Evolutionary conservation across 1,140 invertebrate species (phyloP).

Genomic region (Scylla paramamosain): DNA sequence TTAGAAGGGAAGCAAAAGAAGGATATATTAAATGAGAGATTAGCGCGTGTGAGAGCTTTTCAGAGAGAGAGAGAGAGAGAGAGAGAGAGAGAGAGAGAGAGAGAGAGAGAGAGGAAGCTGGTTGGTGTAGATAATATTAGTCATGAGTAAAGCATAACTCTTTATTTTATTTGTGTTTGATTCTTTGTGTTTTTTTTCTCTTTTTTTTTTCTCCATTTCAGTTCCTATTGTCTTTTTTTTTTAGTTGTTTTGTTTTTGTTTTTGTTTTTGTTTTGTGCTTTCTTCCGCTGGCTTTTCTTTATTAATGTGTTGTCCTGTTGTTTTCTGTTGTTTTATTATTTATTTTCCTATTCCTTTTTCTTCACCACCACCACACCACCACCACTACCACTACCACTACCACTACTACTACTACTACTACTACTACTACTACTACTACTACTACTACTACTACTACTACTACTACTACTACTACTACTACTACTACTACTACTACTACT

Average conservation of each 20-base stretch:
- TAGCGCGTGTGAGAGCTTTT: background rate
- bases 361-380: background rate
- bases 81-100: constrained; percentile 20
- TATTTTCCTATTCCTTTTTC: background rate
- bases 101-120: background rate
- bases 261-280: too few relatives aligned
- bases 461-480: too few relatives aligned
- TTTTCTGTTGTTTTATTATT: too few relatives aligned
- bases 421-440: constrained; percentile 14
- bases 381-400: background rate
- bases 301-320: too few relatives aligned
- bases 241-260: too few relatives aligned
- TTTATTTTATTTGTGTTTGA: background rate
- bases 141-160: too few relatives aligned
- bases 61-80: background rate
- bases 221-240: too few relatives aligned
- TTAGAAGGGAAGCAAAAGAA: background rate
- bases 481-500: too few relatives aligned
- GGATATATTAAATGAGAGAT: constrained; percentile 14
- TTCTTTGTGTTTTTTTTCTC: background rate
- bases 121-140: too few relatives aligned
- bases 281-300: too few relatives aligned
- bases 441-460: constrained; percentile 10
- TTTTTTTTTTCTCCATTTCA: background rate
- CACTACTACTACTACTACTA: background rate